A percentile compares a stretch with the other conserved stretches of the same genome.
These are phyloP conservation scores for Mesochorus sp. DNA, from an alignment of 2,888 invertebrate species.

Conservation along the genomic window DNA sequence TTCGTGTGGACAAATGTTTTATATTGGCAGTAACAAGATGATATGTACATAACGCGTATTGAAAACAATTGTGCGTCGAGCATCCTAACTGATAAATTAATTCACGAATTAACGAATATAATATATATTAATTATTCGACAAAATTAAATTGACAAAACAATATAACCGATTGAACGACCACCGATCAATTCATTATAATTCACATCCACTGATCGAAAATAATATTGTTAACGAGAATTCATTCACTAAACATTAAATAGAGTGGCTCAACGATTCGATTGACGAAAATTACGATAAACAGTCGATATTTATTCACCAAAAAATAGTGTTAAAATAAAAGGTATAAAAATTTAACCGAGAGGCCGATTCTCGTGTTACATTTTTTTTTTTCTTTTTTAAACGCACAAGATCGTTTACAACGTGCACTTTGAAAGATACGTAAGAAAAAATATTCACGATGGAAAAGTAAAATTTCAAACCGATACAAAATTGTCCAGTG, in stretches of 20 bases:
- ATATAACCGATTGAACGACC: no score
- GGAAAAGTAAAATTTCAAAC: slow-evolving; percentile 5
- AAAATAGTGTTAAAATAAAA: no score
- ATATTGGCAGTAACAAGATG: slow-evolving; percentile 4
- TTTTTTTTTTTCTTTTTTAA: no score
- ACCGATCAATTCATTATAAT: no score
- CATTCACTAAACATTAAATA: no score
- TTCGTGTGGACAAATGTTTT: neutral
- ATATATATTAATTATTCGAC: neutral
- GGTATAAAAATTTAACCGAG: no score
- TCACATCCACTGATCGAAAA: no score
- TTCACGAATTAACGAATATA: neutral
- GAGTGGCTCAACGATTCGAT: neutral
- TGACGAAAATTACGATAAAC: neutral
- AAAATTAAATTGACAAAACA: neutral
- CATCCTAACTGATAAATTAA: neutral
- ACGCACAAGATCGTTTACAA: no score
- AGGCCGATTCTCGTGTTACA: no score
- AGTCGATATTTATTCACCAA: no score
- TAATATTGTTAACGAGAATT: no score
- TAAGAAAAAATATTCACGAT: neutral
- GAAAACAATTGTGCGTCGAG: neutral
- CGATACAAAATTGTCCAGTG: neutral
- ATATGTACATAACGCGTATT: slow-evolving; percentile 14
- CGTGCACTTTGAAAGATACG: no score